These are phyloP conservation scores for Garra rufa DNA, from an alignment of 2,113 vertebrate species.

Conservation along the genomic window DNA sequence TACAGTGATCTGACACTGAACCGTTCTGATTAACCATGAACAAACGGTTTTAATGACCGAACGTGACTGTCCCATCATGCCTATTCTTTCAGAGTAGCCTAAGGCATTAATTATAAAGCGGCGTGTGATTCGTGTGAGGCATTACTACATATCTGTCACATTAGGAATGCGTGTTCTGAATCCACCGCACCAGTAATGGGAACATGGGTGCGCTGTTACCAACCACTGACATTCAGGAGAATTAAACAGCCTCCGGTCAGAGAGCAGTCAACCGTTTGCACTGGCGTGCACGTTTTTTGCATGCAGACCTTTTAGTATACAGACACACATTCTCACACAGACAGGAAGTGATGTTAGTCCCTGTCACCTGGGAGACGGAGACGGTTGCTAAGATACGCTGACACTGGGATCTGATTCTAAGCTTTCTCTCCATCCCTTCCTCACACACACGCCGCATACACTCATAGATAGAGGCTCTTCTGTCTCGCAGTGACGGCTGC, in stretches of 20 bases:
- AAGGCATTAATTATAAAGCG: constrained; percentile 23
- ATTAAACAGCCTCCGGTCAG: constrained; percentile 23
- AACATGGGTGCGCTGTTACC: background rate
- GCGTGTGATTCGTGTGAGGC: background rate
- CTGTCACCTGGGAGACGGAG: constrained; percentile 79
- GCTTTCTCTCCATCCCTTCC: constrained; percentile 56
- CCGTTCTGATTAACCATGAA: background rate
- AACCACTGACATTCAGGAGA: background rate
- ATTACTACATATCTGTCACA: constrained; percentile 38
- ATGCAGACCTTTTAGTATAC: constrained; percentile 47
- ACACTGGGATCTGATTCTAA: constrained; percentile 79
- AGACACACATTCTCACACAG: constrained; percentile 58
- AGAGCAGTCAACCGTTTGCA: background rate
- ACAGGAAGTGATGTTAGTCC: constrained; percentile 80
- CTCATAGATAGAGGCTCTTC: constrained; percentile 46
- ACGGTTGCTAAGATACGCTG: constrained; percentile 81
- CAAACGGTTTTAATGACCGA: background rate
- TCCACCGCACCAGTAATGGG: constrained; percentile 1
- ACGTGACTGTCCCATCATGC: background rate
- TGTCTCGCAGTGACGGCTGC: constrained; percentile 41
- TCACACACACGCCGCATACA: constrained; percentile 11
- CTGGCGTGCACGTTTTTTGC: background rate
- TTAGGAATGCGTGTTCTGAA: constrained; percentile 28
- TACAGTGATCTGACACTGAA: constrained; percentile 2
- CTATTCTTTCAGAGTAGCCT: background rate